Conservation (phyloP, 2,888 invertebrate genomes). For the Kryphioiulus occultus region DNA sequence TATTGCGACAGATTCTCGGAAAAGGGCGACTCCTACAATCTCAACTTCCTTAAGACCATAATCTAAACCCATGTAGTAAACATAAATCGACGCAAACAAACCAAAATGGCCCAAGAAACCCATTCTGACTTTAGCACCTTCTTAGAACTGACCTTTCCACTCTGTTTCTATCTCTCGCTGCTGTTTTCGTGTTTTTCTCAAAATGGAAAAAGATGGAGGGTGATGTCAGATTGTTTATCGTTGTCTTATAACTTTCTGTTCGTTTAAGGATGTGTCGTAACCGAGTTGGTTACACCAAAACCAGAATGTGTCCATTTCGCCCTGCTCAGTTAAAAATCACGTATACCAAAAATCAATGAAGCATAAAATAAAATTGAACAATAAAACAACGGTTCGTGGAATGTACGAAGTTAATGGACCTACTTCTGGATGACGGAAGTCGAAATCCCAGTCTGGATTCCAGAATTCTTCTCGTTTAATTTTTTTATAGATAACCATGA, state of each 20-base stretch:
- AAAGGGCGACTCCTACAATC: background rate
- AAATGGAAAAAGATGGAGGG: background rate
- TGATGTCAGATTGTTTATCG: background rate
- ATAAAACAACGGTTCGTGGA: too few relatives aligned
- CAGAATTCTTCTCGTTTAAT: too few relatives aligned
- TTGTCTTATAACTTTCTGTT: background rate
- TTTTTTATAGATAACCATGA: too few relatives aligned
- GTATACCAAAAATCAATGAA: too few relatives aligned
- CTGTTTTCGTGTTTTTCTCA: background rate
- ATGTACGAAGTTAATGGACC: too few relatives aligned
- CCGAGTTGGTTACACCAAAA: background rate
- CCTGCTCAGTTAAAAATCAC: too few relatives aligned
- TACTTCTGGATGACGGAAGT: too few relatives aligned
- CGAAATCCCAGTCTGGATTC: too few relatives aligned
- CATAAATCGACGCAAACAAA: slow-evolving; percentile 15
- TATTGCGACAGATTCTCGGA: slow-evolving; percentile 9
- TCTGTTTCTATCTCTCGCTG: background rate
- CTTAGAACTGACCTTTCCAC: background rate
- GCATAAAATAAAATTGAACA: too few relatives aligned
- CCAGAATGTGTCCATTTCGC: background rate
- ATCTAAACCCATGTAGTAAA: slow-evolving; percentile 23
- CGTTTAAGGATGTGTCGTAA: background rate
- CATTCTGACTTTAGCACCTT: background rate
- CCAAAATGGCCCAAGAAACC: slow-evolving; percentile 17
- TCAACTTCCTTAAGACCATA: slow-evolving; percentile 23